phyloP scores from a whole-genome alignment of 2,797 vertebrate genomes.

The Onychomys arenicola region DNA sequence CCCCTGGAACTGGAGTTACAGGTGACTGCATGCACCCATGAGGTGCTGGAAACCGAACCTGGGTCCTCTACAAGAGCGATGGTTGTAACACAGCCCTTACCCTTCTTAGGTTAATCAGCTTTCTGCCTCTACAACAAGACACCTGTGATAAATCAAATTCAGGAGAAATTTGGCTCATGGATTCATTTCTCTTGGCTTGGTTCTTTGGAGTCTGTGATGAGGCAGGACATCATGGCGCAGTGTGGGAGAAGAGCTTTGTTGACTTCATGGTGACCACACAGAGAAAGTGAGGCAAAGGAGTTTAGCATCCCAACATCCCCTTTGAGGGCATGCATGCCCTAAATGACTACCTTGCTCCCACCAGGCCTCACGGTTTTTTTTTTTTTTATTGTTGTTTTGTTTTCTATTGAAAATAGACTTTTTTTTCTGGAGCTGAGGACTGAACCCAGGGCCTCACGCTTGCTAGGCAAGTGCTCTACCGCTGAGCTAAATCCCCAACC shows the following conservation, averaged over 20 bases:
- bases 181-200: background rate
- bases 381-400: background rate
- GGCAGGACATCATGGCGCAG: background rate
- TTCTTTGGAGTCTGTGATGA: background rate
- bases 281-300: background rate
- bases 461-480: no score
- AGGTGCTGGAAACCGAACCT: background rate
- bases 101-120: background rate
- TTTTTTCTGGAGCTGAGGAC: no score
- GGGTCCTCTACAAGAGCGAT: background rate
- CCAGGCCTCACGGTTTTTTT: background rate
- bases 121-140: background rate
- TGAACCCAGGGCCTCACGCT: no score
- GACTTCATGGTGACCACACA: background rate
- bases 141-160: background rate
- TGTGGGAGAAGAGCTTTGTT: background rate
- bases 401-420: background rate
- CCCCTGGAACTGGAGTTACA: background rate
- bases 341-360: background rate
- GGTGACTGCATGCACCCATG: background rate
- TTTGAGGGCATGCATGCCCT: background rate
- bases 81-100: background rate
- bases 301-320: background rate
- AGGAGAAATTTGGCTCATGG: background rate
- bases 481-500: no score